These are phyloP conservation scores for Habropoda laboriosa DNA, from an alignment of 1,140 invertebrate genomes.

Conservation along the genomic window DNA sequence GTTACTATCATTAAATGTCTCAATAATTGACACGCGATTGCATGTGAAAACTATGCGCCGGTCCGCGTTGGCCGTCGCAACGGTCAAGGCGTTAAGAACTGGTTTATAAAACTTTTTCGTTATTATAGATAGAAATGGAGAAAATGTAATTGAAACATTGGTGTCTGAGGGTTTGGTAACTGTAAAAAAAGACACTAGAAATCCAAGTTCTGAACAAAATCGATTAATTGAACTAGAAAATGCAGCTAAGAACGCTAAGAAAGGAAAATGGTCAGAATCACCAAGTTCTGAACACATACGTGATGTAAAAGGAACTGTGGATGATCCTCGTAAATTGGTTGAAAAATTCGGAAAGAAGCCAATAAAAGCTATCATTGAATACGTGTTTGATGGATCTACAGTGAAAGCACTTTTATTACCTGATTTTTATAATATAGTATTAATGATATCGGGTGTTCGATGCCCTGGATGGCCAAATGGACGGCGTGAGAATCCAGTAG, in stretches of 20 bases:
- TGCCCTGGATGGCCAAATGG: conserved; percentile 88
- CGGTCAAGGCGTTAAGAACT: no score
- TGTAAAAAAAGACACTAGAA: conserved; percentile 90
- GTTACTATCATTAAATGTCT: no score
- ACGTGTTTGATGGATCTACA: conserved; percentile 98
- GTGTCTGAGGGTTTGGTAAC: conserved; percentile 94
- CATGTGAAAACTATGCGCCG: no score
- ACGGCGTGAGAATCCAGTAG: conserved; percentile 78
- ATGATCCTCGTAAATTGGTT: conserved; percentile 91
- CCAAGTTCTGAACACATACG: conserved; percentile 87
- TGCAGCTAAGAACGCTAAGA: conserved; percentile 91
- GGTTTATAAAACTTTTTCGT: conserved; percentile 17
- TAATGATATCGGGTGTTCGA: conserved; percentile 97
- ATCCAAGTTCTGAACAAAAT: conserved; percentile 84
- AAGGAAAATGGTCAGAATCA: conserved; percentile 90
- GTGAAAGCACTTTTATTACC: conserved; percentile 94
- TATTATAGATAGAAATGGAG: conserved; percentile 86
- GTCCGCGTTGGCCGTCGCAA: no score
- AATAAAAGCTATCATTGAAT: conserved; percentile 94
- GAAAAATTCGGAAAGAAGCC: conserved; percentile 91
- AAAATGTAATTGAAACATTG: conserved; percentile 94
- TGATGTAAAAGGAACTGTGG: conserved; percentile 93
- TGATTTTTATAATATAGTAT: conserved; percentile 92
- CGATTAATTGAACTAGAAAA: conserved; percentile 94
- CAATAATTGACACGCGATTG: no score